A percentile compares a stretch with the other conserved stretches of the same genome.
Evolutionary conservation across 1,140 invertebrate genomes (phyloP).

Genomic region (Danaus melanippus): DNA sequence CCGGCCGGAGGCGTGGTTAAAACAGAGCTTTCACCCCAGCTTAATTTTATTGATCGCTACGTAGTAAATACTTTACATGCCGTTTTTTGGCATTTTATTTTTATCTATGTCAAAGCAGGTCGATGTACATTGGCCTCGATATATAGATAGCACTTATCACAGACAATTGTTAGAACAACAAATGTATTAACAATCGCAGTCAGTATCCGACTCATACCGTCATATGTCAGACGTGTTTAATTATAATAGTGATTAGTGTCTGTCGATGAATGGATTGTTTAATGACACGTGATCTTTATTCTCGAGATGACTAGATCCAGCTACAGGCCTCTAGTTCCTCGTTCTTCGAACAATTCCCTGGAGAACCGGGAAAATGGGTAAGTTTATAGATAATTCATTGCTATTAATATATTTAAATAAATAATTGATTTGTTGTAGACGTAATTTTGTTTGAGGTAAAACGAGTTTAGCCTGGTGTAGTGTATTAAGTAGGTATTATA

Average conservation of each 20-base stretch:
- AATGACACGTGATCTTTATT: conserved; percentile 11
- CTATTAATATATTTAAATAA: too few relatives aligned
- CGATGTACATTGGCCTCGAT: conserved; percentile 20
- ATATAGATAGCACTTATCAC: conserved; percentile 43
- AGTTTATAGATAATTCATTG: conserved; percentile 20
- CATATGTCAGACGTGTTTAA: conserved; percentile 34
- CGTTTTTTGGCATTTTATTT: conserved; percentile 41
- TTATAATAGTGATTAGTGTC: conserved; percentile 25
- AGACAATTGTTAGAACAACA: conserved; percentile 5
- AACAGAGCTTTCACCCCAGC: conserved; percentile 55
- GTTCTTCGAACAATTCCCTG: conserved; percentile 54
- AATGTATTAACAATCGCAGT: conserved; percentile 30
- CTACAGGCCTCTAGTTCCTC: conserved; percentile 55
- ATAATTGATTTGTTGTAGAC: too few relatives aligned
- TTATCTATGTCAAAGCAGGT: conserved; percentile 23
- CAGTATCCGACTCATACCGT: conserved; percentile 38
- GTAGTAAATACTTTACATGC: conserved; percentile 45
- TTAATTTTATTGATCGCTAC: conserved; percentile 54
- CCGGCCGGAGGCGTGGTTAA: conserved; percentile 47
- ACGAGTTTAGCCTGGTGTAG: too few relatives aligned
- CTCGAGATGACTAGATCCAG: conserved; percentile 58
- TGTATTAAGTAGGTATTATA: too few relatives aligned
- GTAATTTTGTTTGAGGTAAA: too few relatives aligned
- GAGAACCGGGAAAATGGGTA: conserved; percentile 53
- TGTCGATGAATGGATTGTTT: conserved; percentile 20